These are phyloP conservation scores for Trematocara unimaculatum DNA, from an alignment of 2,113 vertebrate genomes.

Conservation along the genomic window DNA sequence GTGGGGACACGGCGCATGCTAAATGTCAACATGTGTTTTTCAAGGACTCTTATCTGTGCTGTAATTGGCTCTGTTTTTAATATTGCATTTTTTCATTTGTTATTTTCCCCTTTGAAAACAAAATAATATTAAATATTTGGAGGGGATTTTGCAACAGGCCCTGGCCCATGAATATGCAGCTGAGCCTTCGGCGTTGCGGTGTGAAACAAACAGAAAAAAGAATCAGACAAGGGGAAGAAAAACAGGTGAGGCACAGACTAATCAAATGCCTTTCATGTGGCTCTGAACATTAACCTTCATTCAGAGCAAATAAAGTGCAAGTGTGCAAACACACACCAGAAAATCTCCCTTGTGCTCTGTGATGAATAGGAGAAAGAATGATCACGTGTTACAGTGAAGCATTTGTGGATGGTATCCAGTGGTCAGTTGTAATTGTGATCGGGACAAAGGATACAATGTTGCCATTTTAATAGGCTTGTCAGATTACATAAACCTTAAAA, in stretches of 20 bases:
- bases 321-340: neutral
- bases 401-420: neutral
- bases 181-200: constrained; percentile 28
- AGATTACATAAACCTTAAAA: neutral
- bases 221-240: constrained; percentile 26
- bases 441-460: neutral
- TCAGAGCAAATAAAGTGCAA: constrained; percentile 35
- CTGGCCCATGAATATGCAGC: constrained; percentile 51
- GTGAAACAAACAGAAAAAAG: constrained; percentile 39
- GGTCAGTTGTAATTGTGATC: neutral
- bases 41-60: constrained; percentile 47
- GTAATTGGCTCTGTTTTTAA: constrained; percentile 54
- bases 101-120: constrained; percentile 33
- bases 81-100: constrained; percentile 39
- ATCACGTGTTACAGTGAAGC: constrained; percentile 11
- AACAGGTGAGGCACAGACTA: constrained; percentile 41
- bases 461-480: neutral
- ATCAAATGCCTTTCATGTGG: constrained; percentile 44
- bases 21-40: constrained; percentile 73
- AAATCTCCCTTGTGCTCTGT: neutral
- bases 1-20: constrained; percentile 26
- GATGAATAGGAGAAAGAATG: constrained; percentile 7
- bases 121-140: constrained; percentile 47
- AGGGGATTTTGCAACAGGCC: constrained; percentile 29
- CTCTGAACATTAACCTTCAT: constrained; percentile 46